These are phyloP conservation scores for Oncopodura yosiiana DNA, from an alignment of 1,140 invertebrate genomes.

Conservation along the genomic window DNA sequence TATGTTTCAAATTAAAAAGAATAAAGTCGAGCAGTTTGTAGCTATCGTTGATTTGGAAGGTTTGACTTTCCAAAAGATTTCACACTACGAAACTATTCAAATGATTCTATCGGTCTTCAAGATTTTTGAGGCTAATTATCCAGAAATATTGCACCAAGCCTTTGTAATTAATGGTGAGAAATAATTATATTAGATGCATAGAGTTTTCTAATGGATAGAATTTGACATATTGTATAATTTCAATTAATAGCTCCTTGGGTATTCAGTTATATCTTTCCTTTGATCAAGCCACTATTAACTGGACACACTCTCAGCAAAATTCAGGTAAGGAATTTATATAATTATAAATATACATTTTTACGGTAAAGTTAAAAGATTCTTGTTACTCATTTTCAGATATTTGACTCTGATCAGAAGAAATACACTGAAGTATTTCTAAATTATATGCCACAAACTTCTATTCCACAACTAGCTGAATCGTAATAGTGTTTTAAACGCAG, in stretches of 20 bases:
- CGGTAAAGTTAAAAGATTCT: no score
- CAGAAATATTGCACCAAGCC: conserved; percentile 14
- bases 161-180: conserved; percentile 20
- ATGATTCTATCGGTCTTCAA: conserved; percentile 17
- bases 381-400: no score
- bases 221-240: neutral
- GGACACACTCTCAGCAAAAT: conserved; percentile 14
- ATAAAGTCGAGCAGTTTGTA: conserved; percentile 13
- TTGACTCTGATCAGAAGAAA: conserved; percentile 3
- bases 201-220: neutral
- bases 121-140: conserved; percentile 16
- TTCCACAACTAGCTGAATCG: neutral
- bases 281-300: conserved; percentile 18
- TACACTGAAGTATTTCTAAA: conserved; percentile 4
- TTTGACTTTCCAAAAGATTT: conserved; percentile 21
- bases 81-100: conserved; percentile 25
- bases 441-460: neutral
- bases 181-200: neutral
- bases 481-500: neutral
- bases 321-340: conserved; percentile 3
- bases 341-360: no score
- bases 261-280: conserved; percentile 14
- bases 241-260: conserved; percentile 16
- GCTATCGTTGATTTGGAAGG: conserved; percentile 12
- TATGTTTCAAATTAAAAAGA: conserved; percentile 2